Conservation (phyloP, 1,140 invertebrate species). For the Pollicipes pollicipes region DNA sequence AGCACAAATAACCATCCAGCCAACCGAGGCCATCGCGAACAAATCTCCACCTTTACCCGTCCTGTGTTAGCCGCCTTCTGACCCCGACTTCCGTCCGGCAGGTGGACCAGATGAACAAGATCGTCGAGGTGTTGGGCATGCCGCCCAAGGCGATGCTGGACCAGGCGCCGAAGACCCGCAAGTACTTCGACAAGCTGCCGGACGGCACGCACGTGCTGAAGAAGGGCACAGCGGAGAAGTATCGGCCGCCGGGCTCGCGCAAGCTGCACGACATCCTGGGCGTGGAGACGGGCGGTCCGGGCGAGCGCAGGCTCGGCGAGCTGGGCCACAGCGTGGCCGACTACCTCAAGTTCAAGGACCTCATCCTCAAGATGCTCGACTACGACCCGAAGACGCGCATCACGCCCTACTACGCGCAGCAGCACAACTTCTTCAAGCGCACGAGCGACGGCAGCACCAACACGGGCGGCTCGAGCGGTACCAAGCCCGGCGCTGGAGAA, state of each 20-base stretch:
- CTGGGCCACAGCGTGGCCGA: conserved; percentile 88
- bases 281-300: conserved; percentile 87
- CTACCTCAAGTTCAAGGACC: conserved; percentile 98
- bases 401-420: conserved; percentile 90
- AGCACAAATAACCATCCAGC: no score
- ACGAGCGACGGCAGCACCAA: conserved; percentile 86
- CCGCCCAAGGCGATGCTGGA: conserved; percentile 89
- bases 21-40: no score
- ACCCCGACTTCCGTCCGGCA: conserved; percentile 25
- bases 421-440: conserved; percentile 93
- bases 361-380: conserved; percentile 92
- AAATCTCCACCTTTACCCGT: no score
- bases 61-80: no score
- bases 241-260: conserved; percentile 40
- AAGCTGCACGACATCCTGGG: conserved; percentile 36
- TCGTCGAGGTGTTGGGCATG: conserved; percentile 94
- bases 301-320: conserved; percentile 71
- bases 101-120: conserved; percentile 99
- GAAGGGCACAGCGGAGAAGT: conserved; percentile 54
- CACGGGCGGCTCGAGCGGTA: conserved; percentile 24
- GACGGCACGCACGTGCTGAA: conserved; percentile 78
- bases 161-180: conserved; percentile 83
- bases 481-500: no score
- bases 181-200: conserved; percentile 92
- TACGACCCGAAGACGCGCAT: conserved; percentile 94